Evolutionary conservation across 2,113 vertebrate species (phyloP).

Genomic region (Spermophilus dauricus): DNA sequence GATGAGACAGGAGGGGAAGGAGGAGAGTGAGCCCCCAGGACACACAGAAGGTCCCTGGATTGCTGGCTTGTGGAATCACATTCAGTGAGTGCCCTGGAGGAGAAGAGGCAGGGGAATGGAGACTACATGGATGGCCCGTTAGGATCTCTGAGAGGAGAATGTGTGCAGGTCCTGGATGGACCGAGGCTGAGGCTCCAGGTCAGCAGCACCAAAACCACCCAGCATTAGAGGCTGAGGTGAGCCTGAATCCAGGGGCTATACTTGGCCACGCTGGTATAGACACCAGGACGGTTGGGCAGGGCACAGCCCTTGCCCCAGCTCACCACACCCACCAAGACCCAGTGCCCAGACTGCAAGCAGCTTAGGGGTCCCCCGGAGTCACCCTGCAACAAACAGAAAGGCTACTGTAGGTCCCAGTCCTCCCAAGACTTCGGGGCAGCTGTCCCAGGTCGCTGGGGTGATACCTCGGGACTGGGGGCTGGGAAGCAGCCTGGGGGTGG

Average conservation of each 20-base stretch:
- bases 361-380: conserved; percentile 92
- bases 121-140: neutral
- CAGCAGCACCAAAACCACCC: neutral
- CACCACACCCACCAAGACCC: conserved; percentile 92
- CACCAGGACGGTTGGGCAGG: conserved; percentile 89
- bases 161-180: too few species aligned
- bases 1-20: neutral
- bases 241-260: conserved; percentile 88
- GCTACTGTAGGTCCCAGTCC: neutral
- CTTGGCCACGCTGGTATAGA: conserved; percentile 89
- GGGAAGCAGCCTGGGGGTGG: neutral
- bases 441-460: neutral
- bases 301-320: conserved; percentile 93
- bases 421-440: neutral
- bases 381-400: conserved; percentile 85
- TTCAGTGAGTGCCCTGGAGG: neutral
- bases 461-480: neutral
- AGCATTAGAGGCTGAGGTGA: conserved; percentile 51
- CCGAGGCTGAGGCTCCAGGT: neutral
- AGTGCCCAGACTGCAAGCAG: conserved; percentile 88
- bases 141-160: neutral
- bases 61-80: too few species aligned
- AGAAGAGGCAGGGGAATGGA: neutral
- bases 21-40: neutral
- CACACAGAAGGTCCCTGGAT: neutral